Base-by-base conservation (phyloP, 2,888 invertebrate species). In the Leucoma salicis region DNA sequence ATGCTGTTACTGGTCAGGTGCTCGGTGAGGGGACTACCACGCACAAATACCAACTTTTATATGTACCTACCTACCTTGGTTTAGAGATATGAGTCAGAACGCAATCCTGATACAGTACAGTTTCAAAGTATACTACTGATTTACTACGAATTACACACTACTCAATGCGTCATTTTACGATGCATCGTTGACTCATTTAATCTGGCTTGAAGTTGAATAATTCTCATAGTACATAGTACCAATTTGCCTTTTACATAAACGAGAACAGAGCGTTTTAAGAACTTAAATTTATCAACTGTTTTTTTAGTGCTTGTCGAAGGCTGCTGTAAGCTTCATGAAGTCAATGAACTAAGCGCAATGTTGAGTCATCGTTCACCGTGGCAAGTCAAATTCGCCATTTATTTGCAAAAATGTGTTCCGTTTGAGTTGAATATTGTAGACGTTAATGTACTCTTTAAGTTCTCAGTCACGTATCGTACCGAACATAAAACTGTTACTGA, bases 301-400 rank as follows among this genome's bases (percentile, higher is more conserved):
- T 3, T 7, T 34, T 14, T 14, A 34, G 18, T 29, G 31, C 16
- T 38, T 24, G 68, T 71, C 73, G 76, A 73, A 67, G 73, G 72
- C 66, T 66, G 60, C 64, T 69, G 64, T 66, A 63, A 71, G 12
- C 14, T 29, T 2, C 72, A 70, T 70, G 68, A 74, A 84, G 82
- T 85, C 83, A 74, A 72, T 65, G 83, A 81, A 79, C 87, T 70
- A 56, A 63, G 51, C 61, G 63, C 70, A 66, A 67, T 60, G 70
- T 62, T 83, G 84, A 84, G 54, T 84, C 84, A 85, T 69, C 70
- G 63, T 60, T 65, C 74, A 70, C 57, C 61, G 61, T 53, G 60
- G 56, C 62, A 70, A 70, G 75, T 74, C 56, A 62, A 65, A 63
- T 65, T 65, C 60, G 37, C 49, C 52, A 58, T 57, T 46, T 35